A percentile compares a stretch with the other conserved stretches of the same genome.
phyloP scores from a whole-genome alignment of 1,140 invertebrate genomes.

The Zaprionus vittiger region DNA sequence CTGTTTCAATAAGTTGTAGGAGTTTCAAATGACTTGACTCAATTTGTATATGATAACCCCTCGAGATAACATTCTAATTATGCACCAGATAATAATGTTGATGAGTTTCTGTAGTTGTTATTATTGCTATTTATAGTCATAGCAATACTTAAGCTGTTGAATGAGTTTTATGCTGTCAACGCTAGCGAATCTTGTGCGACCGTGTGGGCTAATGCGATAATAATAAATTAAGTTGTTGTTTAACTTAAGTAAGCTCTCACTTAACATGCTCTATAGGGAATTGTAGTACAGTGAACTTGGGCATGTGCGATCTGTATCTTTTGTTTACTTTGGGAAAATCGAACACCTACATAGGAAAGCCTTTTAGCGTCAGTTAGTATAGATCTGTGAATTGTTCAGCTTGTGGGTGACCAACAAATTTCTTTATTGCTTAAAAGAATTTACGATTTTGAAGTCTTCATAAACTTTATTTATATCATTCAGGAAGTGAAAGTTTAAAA shows the following conservation, averaged over 20 bases:
- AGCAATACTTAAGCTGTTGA: slow-evolving; percentile 29
- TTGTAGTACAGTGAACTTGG: neutral
- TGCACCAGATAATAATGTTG: slow-evolving; percentile 44
- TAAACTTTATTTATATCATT: neutral
- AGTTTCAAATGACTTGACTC: slow-evolving; percentile 52
- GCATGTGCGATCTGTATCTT: neutral
- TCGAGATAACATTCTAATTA: slow-evolving; percentile 70
- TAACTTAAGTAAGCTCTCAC: neutral
- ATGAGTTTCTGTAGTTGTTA: slow-evolving; percentile 41
- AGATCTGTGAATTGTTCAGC: neutral
- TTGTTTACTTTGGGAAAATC: neutral
- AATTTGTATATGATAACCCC: slow-evolving; percentile 62
- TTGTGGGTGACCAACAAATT: neutral
- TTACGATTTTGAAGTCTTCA: neutral
- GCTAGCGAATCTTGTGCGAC: slow-evolving; percentile 20
- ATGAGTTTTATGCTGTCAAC: slow-evolving; percentile 56
- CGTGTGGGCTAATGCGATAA: slow-evolving; percentile 38
- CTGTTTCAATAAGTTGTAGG: slow-evolving; percentile 74
- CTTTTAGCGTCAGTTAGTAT: neutral
- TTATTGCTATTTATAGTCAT: slow-evolving; percentile 52
- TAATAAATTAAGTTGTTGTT: slow-evolving; percentile 44
- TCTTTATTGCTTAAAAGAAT: neutral
- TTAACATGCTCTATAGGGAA: neutral
- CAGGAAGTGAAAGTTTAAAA: neutral
- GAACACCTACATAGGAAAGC: neutral